These are phyloP conservation scores for Selene dorsalis DNA, from an alignment of 2,797 vertebrate genomes.

Conservation along the genomic window DNA sequence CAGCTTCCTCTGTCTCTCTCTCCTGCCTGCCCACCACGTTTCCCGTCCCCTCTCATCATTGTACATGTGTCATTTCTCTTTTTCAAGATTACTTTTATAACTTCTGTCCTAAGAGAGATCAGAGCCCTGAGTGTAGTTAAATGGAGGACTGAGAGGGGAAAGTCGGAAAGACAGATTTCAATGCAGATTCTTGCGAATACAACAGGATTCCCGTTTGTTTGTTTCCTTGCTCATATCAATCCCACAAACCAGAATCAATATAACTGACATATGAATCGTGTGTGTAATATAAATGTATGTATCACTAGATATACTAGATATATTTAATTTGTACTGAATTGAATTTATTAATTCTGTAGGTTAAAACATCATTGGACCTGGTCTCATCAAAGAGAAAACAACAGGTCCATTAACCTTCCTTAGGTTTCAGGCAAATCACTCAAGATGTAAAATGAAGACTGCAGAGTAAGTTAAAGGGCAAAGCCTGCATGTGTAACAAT, in stretches of 20 bases:
- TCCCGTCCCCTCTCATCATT: constrained; percentile 20
- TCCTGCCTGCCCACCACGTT: constrained; percentile 41
- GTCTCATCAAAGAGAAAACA: background rate
- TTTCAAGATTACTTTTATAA: constrained; percentile 47
- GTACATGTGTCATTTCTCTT: constrained; percentile 53
- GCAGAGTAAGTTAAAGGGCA: background rate
- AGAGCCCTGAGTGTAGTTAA: background rate
- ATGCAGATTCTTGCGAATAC: background rate
- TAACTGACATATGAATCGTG: too few species aligned
- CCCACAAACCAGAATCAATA: background rate
- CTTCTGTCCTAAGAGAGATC: constrained; percentile 12
- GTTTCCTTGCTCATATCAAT: background rate
- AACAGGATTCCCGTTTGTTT: background rate
- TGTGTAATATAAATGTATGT: too few species aligned
- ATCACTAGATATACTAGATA: too few species aligned
- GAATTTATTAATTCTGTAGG: background rate
- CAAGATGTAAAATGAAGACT: background rate
- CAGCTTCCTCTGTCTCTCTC: constrained; percentile 57
- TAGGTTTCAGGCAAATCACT: background rate
- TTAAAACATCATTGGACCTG: background rate
- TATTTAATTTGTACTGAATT: background rate
- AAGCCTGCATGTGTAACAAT: constrained; percentile 6
- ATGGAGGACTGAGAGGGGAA: background rate
- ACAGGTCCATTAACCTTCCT: background rate
- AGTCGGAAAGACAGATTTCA: background rate